Percentiles rank a stretch among this genome's conserved stretches.
Conservation (phyloP, 2,888 invertebrate species). For the Tenodera sinensis region DNA sequence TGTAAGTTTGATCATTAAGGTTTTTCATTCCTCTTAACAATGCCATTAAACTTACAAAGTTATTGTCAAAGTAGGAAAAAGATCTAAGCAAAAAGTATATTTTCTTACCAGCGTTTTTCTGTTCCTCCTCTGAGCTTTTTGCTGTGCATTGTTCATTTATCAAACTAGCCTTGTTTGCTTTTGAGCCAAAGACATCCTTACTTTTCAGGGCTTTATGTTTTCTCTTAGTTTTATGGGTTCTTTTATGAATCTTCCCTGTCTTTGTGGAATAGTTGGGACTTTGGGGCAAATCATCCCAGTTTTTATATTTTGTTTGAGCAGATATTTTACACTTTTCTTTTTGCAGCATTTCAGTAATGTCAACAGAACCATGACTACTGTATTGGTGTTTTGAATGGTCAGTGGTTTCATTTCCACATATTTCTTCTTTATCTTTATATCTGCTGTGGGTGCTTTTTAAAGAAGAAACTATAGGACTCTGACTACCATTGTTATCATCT, state of each 20-base stretch:
- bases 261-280: neutral
- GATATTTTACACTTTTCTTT: neutral
- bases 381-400: neutral
- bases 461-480: neutral
- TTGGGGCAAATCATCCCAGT: neutral
- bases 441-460: neutral
- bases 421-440: neutral
- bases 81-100: neutral
- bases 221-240: neutral
- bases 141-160: neutral
- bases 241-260: neutral
- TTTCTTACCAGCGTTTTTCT: neutral
- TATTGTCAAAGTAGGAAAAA: neutral
- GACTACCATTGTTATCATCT: neutral
- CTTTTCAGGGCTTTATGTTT: neutral
- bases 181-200: neutral
- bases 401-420: neutral
- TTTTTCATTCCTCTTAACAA: too few relatives aligned
- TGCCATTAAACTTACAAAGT: too few relatives aligned
- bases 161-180: neutral
- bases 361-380: too few relatives aligned
- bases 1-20: too few relatives aligned
- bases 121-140: neutral
- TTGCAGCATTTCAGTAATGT: neutral
- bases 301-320: neutral